These are phyloP conservation scores for Dorcus hopei DNA, from an alignment of 2,888 invertebrate genomes.

Conservation along the genomic window DNA sequence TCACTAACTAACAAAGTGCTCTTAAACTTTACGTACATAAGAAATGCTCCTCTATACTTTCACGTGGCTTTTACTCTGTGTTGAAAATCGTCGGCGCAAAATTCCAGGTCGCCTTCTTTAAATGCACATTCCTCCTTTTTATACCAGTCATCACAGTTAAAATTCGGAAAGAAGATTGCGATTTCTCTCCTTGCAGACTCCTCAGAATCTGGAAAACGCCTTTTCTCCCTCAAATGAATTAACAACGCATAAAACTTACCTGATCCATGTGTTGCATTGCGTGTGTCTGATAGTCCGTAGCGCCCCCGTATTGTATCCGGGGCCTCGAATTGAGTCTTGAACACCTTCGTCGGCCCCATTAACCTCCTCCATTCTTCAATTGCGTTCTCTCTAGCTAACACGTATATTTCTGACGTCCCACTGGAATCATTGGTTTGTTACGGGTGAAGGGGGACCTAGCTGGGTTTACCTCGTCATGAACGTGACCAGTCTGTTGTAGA, in stretches of 20 bases:
- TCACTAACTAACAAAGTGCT: too few species aligned
- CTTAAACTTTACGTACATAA: not conserved
- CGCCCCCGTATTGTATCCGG: slow-evolving; percentile 77
- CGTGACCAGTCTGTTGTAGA: slow-evolving; percentile 74
- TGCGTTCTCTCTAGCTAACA: slow-evolving; percentile 74
- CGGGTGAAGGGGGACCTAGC: not conserved
- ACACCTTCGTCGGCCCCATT: slow-evolving; percentile 90
- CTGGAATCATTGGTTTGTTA: slow-evolving; percentile 55
- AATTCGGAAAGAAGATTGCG: slow-evolving; percentile 80
- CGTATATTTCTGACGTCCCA: slow-evolving; percentile 78
- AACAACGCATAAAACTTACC: slow-evolving; percentile 52
- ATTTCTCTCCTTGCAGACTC: slow-evolving; percentile 76
- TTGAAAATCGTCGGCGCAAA: slow-evolving; percentile 55
- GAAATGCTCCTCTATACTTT: slow-evolving; percentile 2
- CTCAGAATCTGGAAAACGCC: slow-evolving; percentile 62
- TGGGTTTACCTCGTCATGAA: slow-evolving; percentile 72
- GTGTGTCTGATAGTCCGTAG: slow-evolving; percentile 89
- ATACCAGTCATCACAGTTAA: slow-evolving; percentile 65
- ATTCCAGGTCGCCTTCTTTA: slow-evolving; percentile 53
- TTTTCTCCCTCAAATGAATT: not conserved
- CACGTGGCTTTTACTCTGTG: slow-evolving; percentile 41
- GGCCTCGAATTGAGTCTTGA: slow-evolving; percentile 71
- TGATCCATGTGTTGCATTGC: slow-evolving; percentile 93
- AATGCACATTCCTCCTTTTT: slow-evolving; percentile 39
- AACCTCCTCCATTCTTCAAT: slow-evolving; percentile 77